These are phyloP conservation scores for Hydropotes inermis DNA, from an alignment of 2,113 vertebrate genomes.

Conservation along the genomic window DNA sequence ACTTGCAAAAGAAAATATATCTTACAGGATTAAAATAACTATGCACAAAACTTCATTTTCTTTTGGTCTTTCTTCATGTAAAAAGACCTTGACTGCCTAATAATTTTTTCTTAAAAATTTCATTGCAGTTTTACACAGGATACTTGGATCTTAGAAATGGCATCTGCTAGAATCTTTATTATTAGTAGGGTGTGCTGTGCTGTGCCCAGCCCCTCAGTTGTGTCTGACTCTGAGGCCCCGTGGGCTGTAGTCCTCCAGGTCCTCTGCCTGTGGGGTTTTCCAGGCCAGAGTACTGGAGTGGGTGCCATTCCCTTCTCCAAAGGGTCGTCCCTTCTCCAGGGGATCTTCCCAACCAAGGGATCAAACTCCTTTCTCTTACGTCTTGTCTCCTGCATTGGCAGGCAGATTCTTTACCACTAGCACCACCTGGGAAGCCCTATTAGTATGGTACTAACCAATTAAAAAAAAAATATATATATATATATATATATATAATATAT, in stretches of 20 bases:
- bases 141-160: neutral
- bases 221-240: neutral
- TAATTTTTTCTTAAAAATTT: neutral
- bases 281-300: neutral
- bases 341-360: neutral
- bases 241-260: neutral
- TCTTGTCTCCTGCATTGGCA: neutral
- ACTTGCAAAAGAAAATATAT: neutral
- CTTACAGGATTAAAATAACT: neutral
- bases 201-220: neutral
- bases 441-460: neutral
- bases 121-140: neutral
- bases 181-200: neutral
- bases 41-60: constrained; percentile 1
- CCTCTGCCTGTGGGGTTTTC: neutral
- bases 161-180: neutral
- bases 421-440: neutral
- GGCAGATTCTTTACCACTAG: neutral
- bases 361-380: neutral
- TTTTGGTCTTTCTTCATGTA: neutral
- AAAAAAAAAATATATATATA: neutral
- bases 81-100: neutral
- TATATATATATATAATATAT: neutral
- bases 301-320: neutral
- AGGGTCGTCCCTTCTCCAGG: neutral